These are phyloP conservation scores for Halictus ligatus DNA, from an alignment of 2,888 invertebrate species.

Conservation along the genomic window DNA sequence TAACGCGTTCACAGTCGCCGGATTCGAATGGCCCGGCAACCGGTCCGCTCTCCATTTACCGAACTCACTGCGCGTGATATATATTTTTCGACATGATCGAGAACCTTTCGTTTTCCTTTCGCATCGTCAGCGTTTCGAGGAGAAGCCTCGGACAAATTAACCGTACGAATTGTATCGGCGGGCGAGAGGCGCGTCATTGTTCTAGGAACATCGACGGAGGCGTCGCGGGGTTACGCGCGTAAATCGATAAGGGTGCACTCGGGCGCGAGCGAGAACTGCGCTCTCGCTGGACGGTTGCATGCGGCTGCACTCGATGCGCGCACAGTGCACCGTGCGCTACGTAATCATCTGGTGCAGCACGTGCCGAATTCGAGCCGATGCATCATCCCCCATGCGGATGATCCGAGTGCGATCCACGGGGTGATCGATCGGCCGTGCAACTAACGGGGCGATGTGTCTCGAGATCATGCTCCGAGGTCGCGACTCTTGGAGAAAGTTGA, in stretches of 20 bases:
- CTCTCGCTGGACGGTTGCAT: background rate
- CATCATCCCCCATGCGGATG: background rate
- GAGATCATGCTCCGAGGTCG: background rate
- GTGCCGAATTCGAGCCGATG: slow-evolving; percentile 3
- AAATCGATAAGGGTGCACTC: background rate
- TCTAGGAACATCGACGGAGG: background rate
- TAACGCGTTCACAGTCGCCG: slow-evolving; percentile 7
- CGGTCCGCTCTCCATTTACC: slow-evolving; percentile 8
- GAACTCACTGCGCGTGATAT: background rate
- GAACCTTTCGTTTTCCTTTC: slow-evolving; percentile 3
- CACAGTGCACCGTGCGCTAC: background rate
- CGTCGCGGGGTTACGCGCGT: slow-evolving; percentile 13
- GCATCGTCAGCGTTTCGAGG: slow-evolving; percentile 9
- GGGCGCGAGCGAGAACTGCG: background rate
- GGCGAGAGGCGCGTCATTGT: background rate
- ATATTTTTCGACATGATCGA: background rate
- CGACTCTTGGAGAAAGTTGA: background rate
- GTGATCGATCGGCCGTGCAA: background rate
- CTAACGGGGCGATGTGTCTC: background rate
- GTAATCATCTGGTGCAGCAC: background rate
- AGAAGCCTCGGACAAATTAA: background rate
- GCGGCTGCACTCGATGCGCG: background rate
- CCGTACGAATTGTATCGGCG: background rate
- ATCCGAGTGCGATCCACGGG: background rate
- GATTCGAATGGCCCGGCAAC: slow-evolving; percentile 20